Conservation (phyloP, 2,888 invertebrate species). For the Bimastos eiseni region DNA sequence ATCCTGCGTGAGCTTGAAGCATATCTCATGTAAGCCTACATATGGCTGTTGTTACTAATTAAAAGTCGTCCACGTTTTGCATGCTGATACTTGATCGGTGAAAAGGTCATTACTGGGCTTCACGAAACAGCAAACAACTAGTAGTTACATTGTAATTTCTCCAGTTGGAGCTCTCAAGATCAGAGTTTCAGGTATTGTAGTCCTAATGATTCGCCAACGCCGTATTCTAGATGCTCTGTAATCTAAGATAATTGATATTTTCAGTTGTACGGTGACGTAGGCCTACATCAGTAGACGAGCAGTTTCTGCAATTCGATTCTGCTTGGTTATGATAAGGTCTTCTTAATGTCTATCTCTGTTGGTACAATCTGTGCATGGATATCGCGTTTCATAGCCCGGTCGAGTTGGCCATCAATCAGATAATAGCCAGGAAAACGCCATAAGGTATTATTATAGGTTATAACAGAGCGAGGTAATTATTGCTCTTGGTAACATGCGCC, state of each 20-base stretch:
- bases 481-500: neutral
- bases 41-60: too few species aligned
- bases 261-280: neutral
- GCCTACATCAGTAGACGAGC: neutral
- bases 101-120: neutral
- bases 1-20: neutral
- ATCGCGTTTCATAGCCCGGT: neutral
- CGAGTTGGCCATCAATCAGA: neutral
- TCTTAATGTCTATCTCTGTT: neutral
- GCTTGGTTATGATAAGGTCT: neutral
- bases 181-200: neutral
- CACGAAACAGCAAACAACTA: neutral
- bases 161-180: neutral
- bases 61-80: too few species aligned
- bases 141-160: neutral
- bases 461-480: neutral
- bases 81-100: neutral
- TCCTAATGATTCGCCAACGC: too few species aligned
- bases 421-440: neutral
- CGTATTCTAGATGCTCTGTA: neutral
- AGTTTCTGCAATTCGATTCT: neutral
- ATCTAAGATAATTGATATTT: neutral
- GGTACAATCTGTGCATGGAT: conserved; percentile 2
- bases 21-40: too few species aligned
- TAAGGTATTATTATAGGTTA: neutral